Evolutionary conservation across 2,113 vertebrate genomes (phyloP).

Genomic region (Puntigrus tetrazona): DNA sequence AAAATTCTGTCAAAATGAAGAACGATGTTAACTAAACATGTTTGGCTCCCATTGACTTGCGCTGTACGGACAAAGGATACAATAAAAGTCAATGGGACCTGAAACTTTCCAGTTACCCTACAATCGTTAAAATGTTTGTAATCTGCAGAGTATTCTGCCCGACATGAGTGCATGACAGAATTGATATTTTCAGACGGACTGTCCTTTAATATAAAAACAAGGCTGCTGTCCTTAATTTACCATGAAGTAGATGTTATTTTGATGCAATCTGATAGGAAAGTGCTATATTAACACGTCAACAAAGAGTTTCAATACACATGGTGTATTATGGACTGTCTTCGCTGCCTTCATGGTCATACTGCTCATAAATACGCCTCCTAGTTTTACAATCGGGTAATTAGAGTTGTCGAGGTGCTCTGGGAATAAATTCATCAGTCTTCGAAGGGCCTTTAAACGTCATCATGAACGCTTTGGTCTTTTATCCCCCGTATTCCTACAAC

Average conservation of each 20-base stretch:
- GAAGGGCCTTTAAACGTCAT: slow-evolving; percentile 37
- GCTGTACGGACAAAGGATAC: neutral
- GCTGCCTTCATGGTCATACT: slow-evolving; percentile 24
- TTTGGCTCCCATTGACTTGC: too few species aligned
- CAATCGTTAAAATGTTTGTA: too few species aligned
- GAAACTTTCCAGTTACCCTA: neutral
- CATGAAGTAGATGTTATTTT: slow-evolving; percentile 8
- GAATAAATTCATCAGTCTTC: slow-evolving; percentile 13
- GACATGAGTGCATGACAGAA: neutral
- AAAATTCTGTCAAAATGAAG: neutral
- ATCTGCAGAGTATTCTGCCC: too few species aligned
- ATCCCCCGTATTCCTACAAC: slow-evolving; percentile 7
- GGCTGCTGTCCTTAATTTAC: slow-evolving; percentile 33
- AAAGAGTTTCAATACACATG: slow-evolving; percentile 55
- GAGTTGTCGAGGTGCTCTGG: slow-evolving; percentile 8
- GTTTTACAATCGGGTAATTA: slow-evolving; percentile 19
- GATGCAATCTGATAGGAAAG: slow-evolving; percentile 5
- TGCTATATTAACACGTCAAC: neutral
- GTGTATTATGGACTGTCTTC: slow-evolving; percentile 14
- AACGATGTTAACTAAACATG: too few species aligned
- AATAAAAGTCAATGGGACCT: too few species aligned
- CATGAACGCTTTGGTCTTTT: slow-evolving; percentile 24
- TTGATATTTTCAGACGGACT: neutral
- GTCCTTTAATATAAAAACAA: neutral
- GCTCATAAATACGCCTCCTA: slow-evolving; percentile 9